A percentile compares a stretch with the other conserved stretches of the same genome.
Conservation (phyloP, 2,113 vertebrate genomes). For the Dicentrarchus labrax region DNA sequence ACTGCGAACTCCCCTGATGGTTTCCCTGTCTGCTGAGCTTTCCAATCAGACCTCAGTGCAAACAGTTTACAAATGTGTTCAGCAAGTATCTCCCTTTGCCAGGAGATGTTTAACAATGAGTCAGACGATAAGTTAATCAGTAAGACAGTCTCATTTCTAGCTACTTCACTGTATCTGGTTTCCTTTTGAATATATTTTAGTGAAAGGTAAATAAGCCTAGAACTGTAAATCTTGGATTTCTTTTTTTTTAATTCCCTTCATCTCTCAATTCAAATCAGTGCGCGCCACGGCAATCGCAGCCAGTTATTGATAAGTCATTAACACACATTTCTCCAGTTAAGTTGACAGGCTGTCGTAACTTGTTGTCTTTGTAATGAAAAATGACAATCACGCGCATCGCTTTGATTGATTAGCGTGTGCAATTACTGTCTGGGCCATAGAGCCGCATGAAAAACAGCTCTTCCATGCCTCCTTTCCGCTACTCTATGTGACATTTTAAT, state of each 20-base stretch:
- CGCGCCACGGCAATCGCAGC: slow-evolving; percentile 11
- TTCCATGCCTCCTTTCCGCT: slow-evolving; percentile 29
- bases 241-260: slow-evolving; percentile 22
- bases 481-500: slow-evolving; percentile 79
- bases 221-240: not conserved
- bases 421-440: slow-evolving; percentile 77
- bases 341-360: slow-evolving; percentile 68
- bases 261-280: slow-evolving; percentile 20
- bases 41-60: slow-evolving; percentile 25
- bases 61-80: slow-evolving; percentile 35
- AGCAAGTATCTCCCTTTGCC: slow-evolving; percentile 31
- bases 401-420: slow-evolving; percentile 81
- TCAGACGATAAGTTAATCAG: slow-evolving; percentile 34
- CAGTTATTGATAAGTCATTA: slow-evolving; percentile 79
- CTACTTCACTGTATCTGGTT: not conserved
- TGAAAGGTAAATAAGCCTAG: slow-evolving; percentile 15
- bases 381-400: slow-evolving; percentile 63
- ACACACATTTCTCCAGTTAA: slow-evolving; percentile 67
- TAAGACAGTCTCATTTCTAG: not conserved
- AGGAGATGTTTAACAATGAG: slow-evolving; percentile 40
- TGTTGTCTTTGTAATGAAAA: slow-evolving; percentile 82
- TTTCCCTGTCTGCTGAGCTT: slow-evolving; percentile 19
- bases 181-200: slow-evolving; percentile 4
- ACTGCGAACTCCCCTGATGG: slow-evolving; percentile 13
- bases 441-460: slow-evolving; percentile 73